Percentiles rank a stretch among this genome's conserved stretches.
Conservation (phyloP, 1,140 invertebrate genomes). For the Leptopilina clavipes region DNA sequence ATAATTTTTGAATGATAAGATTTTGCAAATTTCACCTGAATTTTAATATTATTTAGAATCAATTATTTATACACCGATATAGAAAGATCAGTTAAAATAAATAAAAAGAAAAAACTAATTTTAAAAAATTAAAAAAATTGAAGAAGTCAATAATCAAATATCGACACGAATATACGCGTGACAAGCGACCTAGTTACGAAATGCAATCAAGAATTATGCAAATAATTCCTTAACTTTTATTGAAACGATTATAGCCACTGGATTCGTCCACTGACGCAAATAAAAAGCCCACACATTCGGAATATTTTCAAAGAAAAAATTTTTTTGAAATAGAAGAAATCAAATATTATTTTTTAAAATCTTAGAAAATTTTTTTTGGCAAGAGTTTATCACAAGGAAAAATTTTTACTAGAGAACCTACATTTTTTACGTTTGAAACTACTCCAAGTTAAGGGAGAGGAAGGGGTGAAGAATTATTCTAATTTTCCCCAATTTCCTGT, state of each 20-base stretch:
- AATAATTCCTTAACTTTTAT: slow-evolving; percentile 16
- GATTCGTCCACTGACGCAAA: not conserved
- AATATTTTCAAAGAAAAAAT: not conserved
- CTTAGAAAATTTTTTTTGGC: too few species aligned
- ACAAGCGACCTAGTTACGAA: slow-evolving; percentile 10
- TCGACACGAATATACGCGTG: not conserved
- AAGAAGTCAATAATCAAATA: slow-evolving; percentile 16
- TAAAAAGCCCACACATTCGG: not conserved
- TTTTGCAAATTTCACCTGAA: not conserved
- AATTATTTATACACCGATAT: too few species aligned
- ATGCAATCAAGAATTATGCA: slow-evolving; percentile 6
- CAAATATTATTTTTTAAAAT: too few species aligned
- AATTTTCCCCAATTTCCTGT: slow-evolving; percentile 6
- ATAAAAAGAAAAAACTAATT: too few species aligned
- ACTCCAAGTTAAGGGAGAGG: too few species aligned
- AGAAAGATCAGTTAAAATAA: too few species aligned
- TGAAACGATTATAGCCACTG: not conserved
- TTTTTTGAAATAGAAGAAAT: too few species aligned
- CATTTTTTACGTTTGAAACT: too few species aligned
- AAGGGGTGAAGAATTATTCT: not conserved
- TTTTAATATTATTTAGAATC: too few species aligned
- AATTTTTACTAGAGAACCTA: too few species aligned
- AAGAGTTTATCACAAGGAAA: too few species aligned
- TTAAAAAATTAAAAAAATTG: not conserved
- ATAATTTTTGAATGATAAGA: not conserved